A percentile compares a stretch with the other conserved stretches of the same genome.
Conservation (phyloP, 2,888 invertebrate genomes). For the Hirtodrosophila trivittata region DNA sequence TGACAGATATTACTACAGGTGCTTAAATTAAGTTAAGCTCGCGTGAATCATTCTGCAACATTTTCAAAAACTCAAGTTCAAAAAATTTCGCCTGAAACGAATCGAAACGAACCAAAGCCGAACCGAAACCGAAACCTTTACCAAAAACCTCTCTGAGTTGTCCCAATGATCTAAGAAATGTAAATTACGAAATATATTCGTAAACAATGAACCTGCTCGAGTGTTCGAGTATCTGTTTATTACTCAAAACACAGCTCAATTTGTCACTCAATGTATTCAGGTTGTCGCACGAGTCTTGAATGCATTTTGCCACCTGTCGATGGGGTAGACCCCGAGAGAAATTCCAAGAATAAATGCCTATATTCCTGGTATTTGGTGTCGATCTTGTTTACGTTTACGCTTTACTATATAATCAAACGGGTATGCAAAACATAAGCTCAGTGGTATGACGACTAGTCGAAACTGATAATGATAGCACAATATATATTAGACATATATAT, state of each 20-base stretch:
- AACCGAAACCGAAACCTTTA: conserved; percentile 9
- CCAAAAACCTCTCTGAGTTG: conserved; percentile 3
- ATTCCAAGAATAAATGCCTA: conserved; percentile 61
- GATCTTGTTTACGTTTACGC: conserved; percentile 45
- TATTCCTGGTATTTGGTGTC: conserved; percentile 58
- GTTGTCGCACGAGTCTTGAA: conserved; percentile 15
- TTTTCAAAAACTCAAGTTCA: conserved; percentile 42
- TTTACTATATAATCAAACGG: conserved; percentile 9
- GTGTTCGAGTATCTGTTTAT: neutral
- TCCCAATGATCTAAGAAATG: conserved; percentile 68
- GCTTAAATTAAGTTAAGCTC: conserved; percentile 64
- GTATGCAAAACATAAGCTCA: conserved; percentile 6
- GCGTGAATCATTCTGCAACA: conserved; percentile 53
- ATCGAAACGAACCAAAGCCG: conserved; percentile 18
- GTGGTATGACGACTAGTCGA: conserved; percentile 4
- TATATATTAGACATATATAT: neutral
- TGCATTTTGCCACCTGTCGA: conserved; percentile 30
- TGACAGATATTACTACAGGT: conserved; percentile 41
- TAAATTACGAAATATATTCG: conserved; percentile 49
- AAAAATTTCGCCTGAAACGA: conserved; percentile 46
- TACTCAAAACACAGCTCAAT: conserved; percentile 45
- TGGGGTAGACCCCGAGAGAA: conserved; percentile 54
- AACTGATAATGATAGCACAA: conserved; percentile 31
- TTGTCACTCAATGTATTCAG: conserved; percentile 69
- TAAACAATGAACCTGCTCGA: conserved; percentile 28